Evolutionary conservation across 2,888 invertebrate genomes (phyloP).

Genomic region (Sussaba pulchella): DNA sequence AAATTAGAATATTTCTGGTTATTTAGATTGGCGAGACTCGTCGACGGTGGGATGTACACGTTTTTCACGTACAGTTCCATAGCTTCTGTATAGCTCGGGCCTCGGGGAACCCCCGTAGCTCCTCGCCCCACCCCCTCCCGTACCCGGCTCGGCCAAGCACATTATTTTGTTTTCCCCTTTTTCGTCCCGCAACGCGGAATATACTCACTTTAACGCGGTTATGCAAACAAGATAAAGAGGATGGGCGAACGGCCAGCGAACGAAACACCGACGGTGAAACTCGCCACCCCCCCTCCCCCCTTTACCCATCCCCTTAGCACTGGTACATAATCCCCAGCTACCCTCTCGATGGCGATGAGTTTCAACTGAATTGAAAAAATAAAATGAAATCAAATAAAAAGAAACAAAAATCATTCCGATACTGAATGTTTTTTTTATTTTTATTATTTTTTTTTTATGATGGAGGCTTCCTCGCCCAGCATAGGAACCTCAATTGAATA

Average conservation of each 20-base stretch:
- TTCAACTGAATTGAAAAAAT: conserved; percentile 31
- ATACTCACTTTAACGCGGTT: conserved; percentile 71
- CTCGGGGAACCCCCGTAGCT: conserved; percentile 39
- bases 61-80: conserved; percentile 36
- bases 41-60: conserved; percentile 13
- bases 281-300: background rate
- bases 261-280: conserved; percentile 25
- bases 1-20: conserved; percentile 73
- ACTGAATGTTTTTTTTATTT: conserved; percentile 25
- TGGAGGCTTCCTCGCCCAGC: conserved; percentile 3
- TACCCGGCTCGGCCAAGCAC: conserved; percentile 50
- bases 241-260: conserved; percentile 29
- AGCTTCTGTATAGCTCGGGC: conserved; percentile 8
- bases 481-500: conserved; percentile 48
- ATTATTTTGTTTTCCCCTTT: conserved; percentile 66
- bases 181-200: conserved; percentile 54
- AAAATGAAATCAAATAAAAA: background rate
- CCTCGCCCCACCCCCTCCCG: too few relatives aligned
- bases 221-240: conserved; percentile 67
- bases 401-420: conserved; percentile 3
- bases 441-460: background rate
- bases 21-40: conserved; percentile 67
- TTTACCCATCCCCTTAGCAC: background rate
- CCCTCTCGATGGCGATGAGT: conserved; percentile 29
- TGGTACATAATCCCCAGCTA: conserved; percentile 21